Conservation (phyloP, 2,888 invertebrate genomes). For the Drosophila paracracens region DNA sequence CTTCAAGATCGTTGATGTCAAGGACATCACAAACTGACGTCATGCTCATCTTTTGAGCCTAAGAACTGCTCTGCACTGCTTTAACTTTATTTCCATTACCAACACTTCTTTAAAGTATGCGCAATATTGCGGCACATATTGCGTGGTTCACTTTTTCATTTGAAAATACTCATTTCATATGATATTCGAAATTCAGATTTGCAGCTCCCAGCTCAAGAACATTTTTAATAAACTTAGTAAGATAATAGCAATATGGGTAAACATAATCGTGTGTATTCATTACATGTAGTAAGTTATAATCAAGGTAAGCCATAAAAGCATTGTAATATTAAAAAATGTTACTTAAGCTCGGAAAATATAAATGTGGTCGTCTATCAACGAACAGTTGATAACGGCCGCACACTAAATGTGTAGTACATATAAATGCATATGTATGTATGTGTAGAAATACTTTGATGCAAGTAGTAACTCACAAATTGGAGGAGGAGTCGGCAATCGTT, state of each 20-base stretch:
- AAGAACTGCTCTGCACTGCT: neutral
- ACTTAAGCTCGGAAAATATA: neutral
- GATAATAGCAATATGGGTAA: neutral
- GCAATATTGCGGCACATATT: neutral
- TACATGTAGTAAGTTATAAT: constrained; percentile 4
- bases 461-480: constrained; percentile 71
- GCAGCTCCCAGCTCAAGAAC: neutral
- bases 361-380: constrained; percentile 8
- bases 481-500: constrained; percentile 83
- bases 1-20: neutral
- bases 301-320: neutral
- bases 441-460: constrained; percentile 2
- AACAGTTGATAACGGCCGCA: constrained; percentile 13
- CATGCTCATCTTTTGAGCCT: neutral
- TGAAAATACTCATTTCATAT: neutral
- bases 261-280: constrained; percentile 9
- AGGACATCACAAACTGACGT: neutral
- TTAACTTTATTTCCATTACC: neutral
- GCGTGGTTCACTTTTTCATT: neutral
- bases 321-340: neutral
- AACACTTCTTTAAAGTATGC: neutral
- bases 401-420: neutral
- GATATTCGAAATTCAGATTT: neutral
- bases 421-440: neutral
- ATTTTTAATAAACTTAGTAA: neutral